These are phyloP conservation scores for Gila robusta DNA, from an alignment of 2,797 vertebrate species.

Conservation along the genomic window DNA sequence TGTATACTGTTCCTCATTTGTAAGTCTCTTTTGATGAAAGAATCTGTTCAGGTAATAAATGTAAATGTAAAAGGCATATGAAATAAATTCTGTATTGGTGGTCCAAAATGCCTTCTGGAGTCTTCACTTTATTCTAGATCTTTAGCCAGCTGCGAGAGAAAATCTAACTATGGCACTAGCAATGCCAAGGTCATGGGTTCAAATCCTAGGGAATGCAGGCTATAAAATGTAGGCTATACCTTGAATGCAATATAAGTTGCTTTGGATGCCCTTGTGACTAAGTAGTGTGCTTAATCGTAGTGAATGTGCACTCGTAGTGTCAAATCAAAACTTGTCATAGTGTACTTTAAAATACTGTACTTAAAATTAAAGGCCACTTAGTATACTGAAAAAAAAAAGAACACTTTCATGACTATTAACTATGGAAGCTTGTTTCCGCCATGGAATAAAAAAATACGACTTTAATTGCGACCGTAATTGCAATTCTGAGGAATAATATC, in stretches of 20 bases:
- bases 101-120: too few relatives aligned
- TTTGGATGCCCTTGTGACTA: neutral
- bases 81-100: too few relatives aligned
- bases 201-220: neutral
- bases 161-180: neutral
- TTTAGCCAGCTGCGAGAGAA: neutral
- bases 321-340: too few relatives aligned
- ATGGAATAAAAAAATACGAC: too few relatives aligned
- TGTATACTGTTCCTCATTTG: neutral
- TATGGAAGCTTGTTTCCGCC: too few relatives aligned
- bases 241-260: neutral
- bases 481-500: too few relatives aligned
- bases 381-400: too few relatives aligned
- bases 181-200: neutral
- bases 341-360: too few relatives aligned
- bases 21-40: neutral
- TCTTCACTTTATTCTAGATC: constrained; percentile 1
- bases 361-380: too few relatives aligned
- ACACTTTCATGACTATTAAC: neutral
- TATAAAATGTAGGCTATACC: neutral
- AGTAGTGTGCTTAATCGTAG: neutral
- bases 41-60: neutral
- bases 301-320: neutral
- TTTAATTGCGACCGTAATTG: too few relatives aligned
- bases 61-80: too few relatives aligned